Evolutionary conservation across 2,113 vertebrate genomes (phyloP), one percentile per base, ranked within the genome.

Genomic region (Microcebus griseorufus): DNA sequence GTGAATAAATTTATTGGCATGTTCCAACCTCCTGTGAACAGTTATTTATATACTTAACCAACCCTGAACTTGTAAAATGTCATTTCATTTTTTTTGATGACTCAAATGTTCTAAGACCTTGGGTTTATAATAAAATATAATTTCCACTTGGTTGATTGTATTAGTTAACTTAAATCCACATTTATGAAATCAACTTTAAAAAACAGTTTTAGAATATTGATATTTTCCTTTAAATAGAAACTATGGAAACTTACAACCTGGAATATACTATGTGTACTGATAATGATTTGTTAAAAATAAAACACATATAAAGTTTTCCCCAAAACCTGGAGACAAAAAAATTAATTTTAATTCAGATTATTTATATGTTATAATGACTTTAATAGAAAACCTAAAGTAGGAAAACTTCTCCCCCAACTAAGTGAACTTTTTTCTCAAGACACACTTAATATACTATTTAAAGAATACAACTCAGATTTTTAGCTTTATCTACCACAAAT

Each of bases 401-500:
- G 53, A 97, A 96, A 96, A 79, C 20, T 90, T 42, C 53, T 91
- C 85, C 7, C 62, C 27, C 75, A 53, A 91, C 88, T 94, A 97
- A 80, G 93, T 65, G 67, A 88, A 85, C 7, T 95, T 80, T 90
- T 95, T 96, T 89, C 78, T 86, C 65, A 88, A 93, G 86, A 85
- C 6, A 87, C 13, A 82, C 55, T 95, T 96, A 94, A 80, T 81
- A 88, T 86, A 82, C 94, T 88, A 96, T 65, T 88, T 97, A 90
- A 96, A 88, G 94, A 85, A 29, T 73, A 73, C 34, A 93, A 67
- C 94, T 62, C 82, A 55, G 51, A 94, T 82, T 96, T 97, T 98
- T 94, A 91, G 60, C 88, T 97, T 96, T 95, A 91, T 96, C 95
- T 97, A 67, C 94, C 84, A 75, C 84, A 82, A 97, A 91, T 97